phyloP scores from a whole-genome alignment of 2,888 invertebrate genomes.

The Argyra leucocephala region DNA sequence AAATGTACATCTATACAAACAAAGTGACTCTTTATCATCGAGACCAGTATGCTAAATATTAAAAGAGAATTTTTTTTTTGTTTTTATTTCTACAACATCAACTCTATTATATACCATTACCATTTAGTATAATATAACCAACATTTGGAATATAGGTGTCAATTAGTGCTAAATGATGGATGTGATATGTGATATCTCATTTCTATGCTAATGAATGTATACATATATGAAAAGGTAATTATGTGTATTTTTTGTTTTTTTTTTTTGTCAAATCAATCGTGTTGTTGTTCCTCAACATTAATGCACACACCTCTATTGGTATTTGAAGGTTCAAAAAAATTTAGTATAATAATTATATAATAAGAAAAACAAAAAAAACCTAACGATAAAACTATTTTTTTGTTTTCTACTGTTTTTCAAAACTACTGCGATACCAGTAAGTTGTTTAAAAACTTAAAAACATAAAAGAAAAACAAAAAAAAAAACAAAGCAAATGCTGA shows the following conservation, averaged over 20 bases:
- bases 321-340: too few species aligned
- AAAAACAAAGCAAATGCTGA: neutral
- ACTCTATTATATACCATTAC: too few species aligned
- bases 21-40: too few species aligned
- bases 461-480: neutral
- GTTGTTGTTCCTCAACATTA: neutral
- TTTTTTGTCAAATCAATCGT: neutral
- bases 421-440: neutral
- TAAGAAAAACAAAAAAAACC: too few species aligned
- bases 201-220: constrained; percentile 24
- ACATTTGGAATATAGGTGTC: constrained; percentile 22
- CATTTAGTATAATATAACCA: too few species aligned
- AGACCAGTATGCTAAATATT: constrained; percentile 10
- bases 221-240: constrained; percentile 21
- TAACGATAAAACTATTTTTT: neutral
- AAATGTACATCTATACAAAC: too few species aligned
- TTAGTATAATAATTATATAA: neutral
- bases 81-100: too few species aligned
- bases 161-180: constrained; percentile 26
- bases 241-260: constrained; percentile 19
- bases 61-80: too few species aligned
- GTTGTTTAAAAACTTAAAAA: too few species aligned
- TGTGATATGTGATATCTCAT: constrained; percentile 23
- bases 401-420: neutral
- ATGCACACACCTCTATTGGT: constrained; percentile 6